Percentiles rank a stretch among this genome's conserved stretches.
These are phyloP conservation scores for Equus przewalskii DNA, from an alignment of 2,113 vertebrate species.

Conservation along the genomic window DNA sequence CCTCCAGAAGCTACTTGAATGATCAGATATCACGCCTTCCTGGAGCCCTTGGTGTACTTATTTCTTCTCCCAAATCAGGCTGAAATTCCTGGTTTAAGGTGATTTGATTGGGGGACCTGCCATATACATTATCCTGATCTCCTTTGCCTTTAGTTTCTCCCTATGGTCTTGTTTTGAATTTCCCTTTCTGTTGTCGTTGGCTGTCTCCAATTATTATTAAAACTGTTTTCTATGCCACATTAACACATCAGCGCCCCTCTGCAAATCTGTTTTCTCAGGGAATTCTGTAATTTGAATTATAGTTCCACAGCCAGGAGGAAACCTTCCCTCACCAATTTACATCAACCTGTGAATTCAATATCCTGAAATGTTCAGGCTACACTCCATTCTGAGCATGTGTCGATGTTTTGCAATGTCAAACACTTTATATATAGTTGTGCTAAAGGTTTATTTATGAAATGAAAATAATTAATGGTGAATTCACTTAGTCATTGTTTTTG, in stretches of 20 bases:
- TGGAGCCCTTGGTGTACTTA: background rate
- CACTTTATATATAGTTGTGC: background rate
- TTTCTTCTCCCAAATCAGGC: background rate
- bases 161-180: background rate
- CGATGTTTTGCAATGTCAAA: background rate
- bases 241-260: background rate
- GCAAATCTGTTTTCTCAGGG: background rate
- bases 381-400: background rate
- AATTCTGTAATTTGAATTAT: background rate
- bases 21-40: background rate
- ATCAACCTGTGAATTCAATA: background rate
- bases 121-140: background rate
- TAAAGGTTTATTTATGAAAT: slow-evolving; percentile 20
- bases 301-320: background rate
- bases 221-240: background rate
- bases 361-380: background rate
- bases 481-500: background rate
- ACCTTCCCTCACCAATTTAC: background rate
- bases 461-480: background rate
- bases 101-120: background rate
- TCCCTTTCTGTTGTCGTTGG: background rate
- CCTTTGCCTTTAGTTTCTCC: background rate
- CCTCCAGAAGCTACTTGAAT: background rate
- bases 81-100: background rate
- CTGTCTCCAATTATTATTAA: background rate